Evolutionary conservation across 1,140 invertebrate species (phyloP), one percentile per base, ranked within the genome.

Genomic region (Acromyrmex heyeri): DNA sequence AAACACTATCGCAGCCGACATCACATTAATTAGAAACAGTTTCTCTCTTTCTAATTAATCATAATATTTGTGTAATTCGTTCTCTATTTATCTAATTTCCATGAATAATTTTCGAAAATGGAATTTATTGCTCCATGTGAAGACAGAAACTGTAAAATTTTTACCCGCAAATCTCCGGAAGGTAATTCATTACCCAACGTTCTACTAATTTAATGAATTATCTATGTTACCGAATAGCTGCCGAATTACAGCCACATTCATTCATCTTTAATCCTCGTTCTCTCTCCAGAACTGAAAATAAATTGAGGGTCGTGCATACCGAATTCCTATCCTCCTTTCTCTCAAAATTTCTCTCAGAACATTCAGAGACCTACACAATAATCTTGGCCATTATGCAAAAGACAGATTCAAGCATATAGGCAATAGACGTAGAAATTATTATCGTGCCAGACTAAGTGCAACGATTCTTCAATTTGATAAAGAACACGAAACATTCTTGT

Each of bases 221-320:
- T 73, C 79, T 61, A 73, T 44, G 48, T 16, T 30, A 24, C 57
- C 27, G 38, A 59, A 73, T 73, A 61, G 24, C 53, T 72, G 69
- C 53, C 67, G 53, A 82, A 73, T 82, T 73, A 73, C 24, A 6
- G 21, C 65, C 53, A 48, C 79, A 59, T 61, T 73, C 79, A 30
- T 73, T 82, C 79, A 73, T 82, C 67, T 48, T 82, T 73, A 82
- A 82, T 82, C 24, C 24, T 48, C 34, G 24, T 82, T 82, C 24
- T 82, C 53, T 82, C 44, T 59, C 44, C 44, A 67, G 12, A 16
- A 16, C 10, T 16, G 48, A 10, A 38, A 73, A 82, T 82, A 82
- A 82, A 82, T 82, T 59, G 53, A 14, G 53, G 53, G 34, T 27
- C 24, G n/a, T 24, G 64, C 67, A 73, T 59, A 59, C 34, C 38